These are phyloP conservation scores for Labeo rohita DNA, from an alignment of 2,113 vertebrate species.

Conservation along the genomic window DNA sequence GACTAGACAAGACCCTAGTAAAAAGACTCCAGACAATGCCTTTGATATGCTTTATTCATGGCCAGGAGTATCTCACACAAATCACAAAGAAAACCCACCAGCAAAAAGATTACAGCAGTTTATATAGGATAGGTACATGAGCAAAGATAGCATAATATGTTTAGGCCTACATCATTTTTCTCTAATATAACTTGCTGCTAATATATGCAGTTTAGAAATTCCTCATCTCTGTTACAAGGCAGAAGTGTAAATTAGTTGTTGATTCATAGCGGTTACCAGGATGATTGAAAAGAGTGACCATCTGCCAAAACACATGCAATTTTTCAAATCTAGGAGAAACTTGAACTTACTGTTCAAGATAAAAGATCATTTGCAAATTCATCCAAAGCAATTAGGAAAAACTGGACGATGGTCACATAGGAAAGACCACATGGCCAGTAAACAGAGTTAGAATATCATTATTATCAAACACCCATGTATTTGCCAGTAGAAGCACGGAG, in stretches of 20 bases:
- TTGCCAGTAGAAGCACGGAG: fast-evolving
- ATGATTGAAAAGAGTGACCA: too few species aligned
- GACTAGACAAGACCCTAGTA: too few species aligned
- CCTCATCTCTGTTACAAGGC: too few species aligned
- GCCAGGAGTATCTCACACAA: background rate
- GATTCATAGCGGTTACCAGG: too few species aligned
- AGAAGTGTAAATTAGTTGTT: too few species aligned
- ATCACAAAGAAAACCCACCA: background rate
- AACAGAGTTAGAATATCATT: background rate
- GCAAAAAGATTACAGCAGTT: background rate
- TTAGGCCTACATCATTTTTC: background rate
- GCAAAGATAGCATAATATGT: background rate
- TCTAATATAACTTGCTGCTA: background rate
- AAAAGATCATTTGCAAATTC: too few species aligned
- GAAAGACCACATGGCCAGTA: background rate
- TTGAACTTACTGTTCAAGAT: too few species aligned
- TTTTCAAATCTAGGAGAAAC: too few species aligned
- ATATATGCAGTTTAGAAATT: too few species aligned
- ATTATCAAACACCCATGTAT: slow-evolving; percentile 56
- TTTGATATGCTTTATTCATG: background rate
- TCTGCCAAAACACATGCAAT: too few species aligned
- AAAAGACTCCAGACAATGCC: background rate
- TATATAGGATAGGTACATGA: background rate
- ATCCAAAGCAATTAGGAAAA: too few species aligned
- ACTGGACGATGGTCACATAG: background rate